These are phyloP conservation scores for Setophaga petechia DNA, from an alignment of 2,113 vertebrate genomes.

Conservation along the genomic window DNA sequence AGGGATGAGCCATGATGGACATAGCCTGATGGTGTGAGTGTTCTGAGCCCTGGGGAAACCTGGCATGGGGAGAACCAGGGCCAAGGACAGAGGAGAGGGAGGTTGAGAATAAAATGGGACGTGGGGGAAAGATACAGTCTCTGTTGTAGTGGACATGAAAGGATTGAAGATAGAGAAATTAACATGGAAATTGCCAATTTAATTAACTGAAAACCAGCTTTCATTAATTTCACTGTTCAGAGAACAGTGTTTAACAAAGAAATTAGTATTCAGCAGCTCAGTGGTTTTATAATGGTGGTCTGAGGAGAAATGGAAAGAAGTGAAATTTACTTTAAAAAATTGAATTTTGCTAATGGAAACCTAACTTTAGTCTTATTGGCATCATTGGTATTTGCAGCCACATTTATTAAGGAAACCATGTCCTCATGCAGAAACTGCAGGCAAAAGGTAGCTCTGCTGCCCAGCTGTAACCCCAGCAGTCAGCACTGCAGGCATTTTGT, in stretches of 20 bases:
- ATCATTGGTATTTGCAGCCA: neutral
- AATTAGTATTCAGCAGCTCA: neutral
- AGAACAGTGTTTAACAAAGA: neutral
- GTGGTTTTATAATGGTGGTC: neutral
- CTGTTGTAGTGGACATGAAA: neutral
- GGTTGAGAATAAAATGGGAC: neutral
- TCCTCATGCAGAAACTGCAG: neutral
- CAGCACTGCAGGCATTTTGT: neutral
- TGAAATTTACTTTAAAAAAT: neutral
- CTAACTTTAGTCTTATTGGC: neutral
- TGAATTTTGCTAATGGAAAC: neutral
- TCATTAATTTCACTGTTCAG: neutral
- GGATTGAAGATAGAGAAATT: neutral
- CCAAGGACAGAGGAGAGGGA: neutral
- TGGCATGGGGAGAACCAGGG: neutral
- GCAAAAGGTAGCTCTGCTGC: neutral
- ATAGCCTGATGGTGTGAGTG: neutral
- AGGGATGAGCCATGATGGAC: neutral
- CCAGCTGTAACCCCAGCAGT: neutral
- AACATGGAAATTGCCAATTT: neutral
- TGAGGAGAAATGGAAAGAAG: neutral
- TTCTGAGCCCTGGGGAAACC: neutral
- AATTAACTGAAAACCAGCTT: slow-evolving; percentile 2
- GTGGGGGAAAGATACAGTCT: neutral
- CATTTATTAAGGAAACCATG: neutral